Percentiles rank a stretch among this genome's conserved stretches.
Conservation (phyloP, 1,140 invertebrate genomes). For the Glossosoma conforme region DNA sequence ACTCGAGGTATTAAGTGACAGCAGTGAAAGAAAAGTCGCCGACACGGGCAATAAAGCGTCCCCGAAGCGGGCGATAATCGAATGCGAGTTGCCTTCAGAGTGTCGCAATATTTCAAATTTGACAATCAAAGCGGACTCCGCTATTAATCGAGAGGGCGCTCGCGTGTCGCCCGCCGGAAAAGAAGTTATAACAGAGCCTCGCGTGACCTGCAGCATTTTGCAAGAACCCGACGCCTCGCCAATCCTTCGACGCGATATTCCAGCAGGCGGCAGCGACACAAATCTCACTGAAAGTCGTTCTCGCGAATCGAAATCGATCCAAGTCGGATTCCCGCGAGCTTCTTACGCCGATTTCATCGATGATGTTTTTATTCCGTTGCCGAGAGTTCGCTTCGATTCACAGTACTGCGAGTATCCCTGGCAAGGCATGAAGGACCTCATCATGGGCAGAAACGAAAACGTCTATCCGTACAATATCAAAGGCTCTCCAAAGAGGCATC, state of each 20-base stretch:
- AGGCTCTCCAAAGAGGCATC: conserved; percentile 17
- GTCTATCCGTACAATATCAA: conserved; percentile 27
- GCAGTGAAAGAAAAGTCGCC: too few species aligned
- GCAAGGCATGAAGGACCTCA: conserved; percentile 25
- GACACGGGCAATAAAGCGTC: conserved; percentile 3
- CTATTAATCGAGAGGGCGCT: conserved; percentile 10
- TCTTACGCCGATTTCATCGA: conserved; percentile 22
- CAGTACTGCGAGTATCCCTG: conserved; percentile 13
- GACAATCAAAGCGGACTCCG: conserved; percentile 10
- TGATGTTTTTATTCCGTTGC: conserved; percentile 23
- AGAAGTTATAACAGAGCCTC: conserved; percentile 15
- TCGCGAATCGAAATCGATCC: conserved; percentile 22
- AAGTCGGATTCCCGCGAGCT: not conserved
- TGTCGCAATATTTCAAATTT: conserved; percentile 7
- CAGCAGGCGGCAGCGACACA: conserved; percentile 1
- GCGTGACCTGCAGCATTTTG: conserved; percentile 20
- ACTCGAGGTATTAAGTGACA: too few species aligned
- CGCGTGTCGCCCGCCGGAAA: conserved; percentile 3
- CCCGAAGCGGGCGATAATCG: conserved; percentile 1
- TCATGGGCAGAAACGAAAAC: conserved; percentile 26
- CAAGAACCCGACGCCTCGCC: not conserved
- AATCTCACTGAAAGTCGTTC: not conserved
- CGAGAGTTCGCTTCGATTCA: conserved; percentile 20
- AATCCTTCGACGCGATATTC: conserved; percentile 11
- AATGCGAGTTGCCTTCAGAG: conserved; percentile 2